These are phyloP conservation scores for Erythrolamprus reginae DNA, from an alignment of 2,113 vertebrate genomes.

Conservation along the genomic window DNA sequence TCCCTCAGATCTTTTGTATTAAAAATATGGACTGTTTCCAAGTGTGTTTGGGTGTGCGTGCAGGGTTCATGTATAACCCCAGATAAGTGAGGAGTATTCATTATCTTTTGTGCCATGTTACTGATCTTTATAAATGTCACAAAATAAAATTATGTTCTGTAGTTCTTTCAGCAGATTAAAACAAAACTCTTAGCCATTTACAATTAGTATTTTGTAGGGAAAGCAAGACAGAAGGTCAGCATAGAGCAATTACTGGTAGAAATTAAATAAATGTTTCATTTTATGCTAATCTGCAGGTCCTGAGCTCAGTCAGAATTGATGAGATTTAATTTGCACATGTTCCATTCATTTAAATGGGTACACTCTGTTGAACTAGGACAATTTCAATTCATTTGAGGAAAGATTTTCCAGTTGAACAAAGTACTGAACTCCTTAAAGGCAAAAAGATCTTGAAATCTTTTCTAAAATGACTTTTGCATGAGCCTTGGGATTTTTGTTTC, in stretches of 20 bases:
- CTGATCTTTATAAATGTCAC: not conserved
- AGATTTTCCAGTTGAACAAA: too few relatives aligned
- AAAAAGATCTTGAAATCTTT: too few relatives aligned
- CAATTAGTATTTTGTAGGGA: not conserved
- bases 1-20: not conserved
- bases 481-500: too few relatives aligned
- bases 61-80: not conserved
- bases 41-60: not conserved
- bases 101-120: not conserved
- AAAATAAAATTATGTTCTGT: not conserved
- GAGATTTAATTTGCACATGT: not conserved
- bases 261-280: not conserved
- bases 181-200: not conserved
- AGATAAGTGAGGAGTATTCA: not conserved
- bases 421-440: too few relatives aligned
- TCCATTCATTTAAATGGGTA: not conserved
- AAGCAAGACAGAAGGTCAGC: not conserved
- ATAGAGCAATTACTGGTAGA: not conserved
- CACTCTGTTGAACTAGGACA: not conserved
- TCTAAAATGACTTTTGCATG: too few relatives aligned
- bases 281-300: not conserved
- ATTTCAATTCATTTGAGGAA: too few relatives aligned
- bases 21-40: not conserved
- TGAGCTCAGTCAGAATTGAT: not conserved
- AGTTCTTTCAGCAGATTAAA: not conserved